Conservation (phyloP, 2,797 vertebrate genomes). For the Mormyrus hasselquistii region DNA sequence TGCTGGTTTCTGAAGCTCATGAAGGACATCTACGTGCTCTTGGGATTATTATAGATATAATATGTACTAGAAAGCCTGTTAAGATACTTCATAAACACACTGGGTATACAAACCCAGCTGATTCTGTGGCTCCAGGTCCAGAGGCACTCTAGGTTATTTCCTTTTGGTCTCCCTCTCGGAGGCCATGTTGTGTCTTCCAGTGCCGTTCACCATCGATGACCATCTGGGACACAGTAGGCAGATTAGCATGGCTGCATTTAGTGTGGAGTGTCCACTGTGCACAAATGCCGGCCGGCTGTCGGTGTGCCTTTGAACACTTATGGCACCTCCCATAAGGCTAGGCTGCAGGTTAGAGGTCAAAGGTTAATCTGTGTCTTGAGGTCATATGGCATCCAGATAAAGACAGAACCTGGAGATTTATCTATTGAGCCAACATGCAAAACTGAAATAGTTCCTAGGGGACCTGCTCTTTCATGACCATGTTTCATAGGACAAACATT, state of each 20-base stretch:
- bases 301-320: not conserved
- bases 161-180: not conserved
- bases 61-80: not conserved
- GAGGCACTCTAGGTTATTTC: not conserved
- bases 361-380: not conserved
- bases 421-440: not conserved
- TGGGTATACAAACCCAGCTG: not conserved
- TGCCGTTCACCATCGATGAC: not conserved
- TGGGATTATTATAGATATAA: not conserved
- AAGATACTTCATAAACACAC: not conserved
- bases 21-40: not conserved
- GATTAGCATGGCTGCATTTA: not conserved
- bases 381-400: not conserved
- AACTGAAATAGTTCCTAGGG: not conserved
- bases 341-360: not conserved
- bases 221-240: not conserved
- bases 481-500: not conserved
- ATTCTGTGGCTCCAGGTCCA: not conserved
- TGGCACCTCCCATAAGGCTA: not conserved
- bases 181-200: not conserved
- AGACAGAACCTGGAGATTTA: not conserved
- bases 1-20: not conserved
- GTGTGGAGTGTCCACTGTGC: not conserved
- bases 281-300: not conserved
- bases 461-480: not conserved